Conservation (phyloP, 2,888 invertebrate species). For the Alitta virens region DNA sequence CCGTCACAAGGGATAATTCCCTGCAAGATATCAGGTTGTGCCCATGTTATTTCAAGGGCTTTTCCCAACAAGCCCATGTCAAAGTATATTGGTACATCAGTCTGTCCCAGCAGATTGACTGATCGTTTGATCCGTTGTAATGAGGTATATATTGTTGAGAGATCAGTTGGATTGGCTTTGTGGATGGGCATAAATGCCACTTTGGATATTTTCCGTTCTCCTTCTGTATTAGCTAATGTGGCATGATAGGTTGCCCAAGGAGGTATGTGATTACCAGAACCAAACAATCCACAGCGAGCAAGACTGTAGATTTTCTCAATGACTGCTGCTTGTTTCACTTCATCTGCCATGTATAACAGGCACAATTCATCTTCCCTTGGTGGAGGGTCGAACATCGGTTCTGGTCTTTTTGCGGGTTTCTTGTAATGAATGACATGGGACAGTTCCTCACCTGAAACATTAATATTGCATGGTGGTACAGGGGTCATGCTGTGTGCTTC, state of each 20-base stretch:
- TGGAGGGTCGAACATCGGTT: not conserved
- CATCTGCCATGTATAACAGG: not conserved
- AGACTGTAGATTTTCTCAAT: no score
- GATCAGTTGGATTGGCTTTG: constrained; percentile 2
- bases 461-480: no score
- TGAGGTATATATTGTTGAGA: constrained; percentile 1
- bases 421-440: constrained; percentile 1
- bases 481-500: no score
- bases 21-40: not conserved
- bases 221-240: not conserved
- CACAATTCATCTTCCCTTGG: not conserved
- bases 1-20: constrained; percentile 4
- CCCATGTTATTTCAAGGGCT: constrained; percentile 11
- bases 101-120: constrained; percentile 1
- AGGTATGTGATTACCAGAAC: not conserved
- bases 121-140: not conserved
- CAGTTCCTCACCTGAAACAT: not conserved
- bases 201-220: not conserved
- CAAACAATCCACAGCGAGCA: not conserved
- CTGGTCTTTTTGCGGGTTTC: constrained; percentile 4
- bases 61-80: constrained; percentile 8
- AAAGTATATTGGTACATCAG: constrained; percentile 2
- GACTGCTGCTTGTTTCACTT: no score
- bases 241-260: constrained; percentile 1
- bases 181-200: constrained; percentile 3